Base-by-base conservation (phyloP, 2,113 vertebrate genomes). In the Ramphastos sulfuratus region DNA sequence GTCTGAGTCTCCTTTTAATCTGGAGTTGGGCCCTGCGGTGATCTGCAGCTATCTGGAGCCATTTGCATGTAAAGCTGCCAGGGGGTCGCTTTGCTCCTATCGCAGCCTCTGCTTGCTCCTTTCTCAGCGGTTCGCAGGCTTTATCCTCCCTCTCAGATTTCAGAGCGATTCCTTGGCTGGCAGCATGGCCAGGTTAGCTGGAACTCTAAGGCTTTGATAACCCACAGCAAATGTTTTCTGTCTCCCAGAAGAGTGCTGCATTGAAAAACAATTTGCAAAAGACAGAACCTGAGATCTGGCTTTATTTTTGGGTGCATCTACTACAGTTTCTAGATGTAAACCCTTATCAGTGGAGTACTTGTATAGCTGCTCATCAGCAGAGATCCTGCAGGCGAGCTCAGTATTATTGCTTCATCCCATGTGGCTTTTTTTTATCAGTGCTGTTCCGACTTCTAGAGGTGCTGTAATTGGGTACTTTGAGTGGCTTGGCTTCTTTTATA, bases 221-320 rank as follows among this genome's bases (percentile, higher is more conserved):
- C 79, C 78, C 12, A 4, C 16, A 1, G 90, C 52, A 30, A 94
- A 39, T 16, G 73, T 84, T 94, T 84, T 80, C 82, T 18, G 0
- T 79, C 83, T 94, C 90, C 86, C 93, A 65, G 89, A 81, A 87
- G 91, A 94, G 72, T 17, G 24, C 33, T 2, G 25, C 0, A 0
- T 46, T 54, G 73, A 86, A 44, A 92, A 94, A 90, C 60, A 85
- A 79, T 69, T 87, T 94, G 65, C 91, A 67, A 88, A 56, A 93
- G 90, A 28, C 81, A 69, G 86, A 35, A 82, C 80, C n/a, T 25
- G 88, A 71, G 84, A 92, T 93, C 92, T 87, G 82, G 81, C 79
- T 93, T 95, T 81, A 72, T 85, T 96, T 95, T 95, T 73, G 93
- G 93, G 94, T 95, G 79, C 73, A 78, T 72, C 78, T 77, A 56